These are phyloP conservation scores for Zaprionus inermis DNA, from an alignment of 1,140 invertebrate genomes.

Conservation along the genomic window DNA sequence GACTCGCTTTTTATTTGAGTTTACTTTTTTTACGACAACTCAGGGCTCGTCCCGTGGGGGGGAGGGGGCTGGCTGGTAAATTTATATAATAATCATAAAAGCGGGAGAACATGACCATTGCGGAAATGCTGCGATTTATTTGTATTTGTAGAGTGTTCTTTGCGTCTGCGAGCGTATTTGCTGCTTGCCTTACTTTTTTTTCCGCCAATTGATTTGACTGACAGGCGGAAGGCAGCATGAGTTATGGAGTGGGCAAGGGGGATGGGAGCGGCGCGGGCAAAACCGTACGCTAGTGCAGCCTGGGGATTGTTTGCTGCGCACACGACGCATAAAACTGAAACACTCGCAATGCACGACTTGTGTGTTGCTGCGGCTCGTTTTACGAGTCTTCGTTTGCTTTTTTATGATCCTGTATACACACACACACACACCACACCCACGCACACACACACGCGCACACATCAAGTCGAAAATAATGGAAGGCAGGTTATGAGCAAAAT, in stretches of 20 bases:
- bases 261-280: not conserved
- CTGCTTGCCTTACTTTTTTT: slow-evolving; percentile 54
- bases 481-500: not conserved
- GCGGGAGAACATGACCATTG: slow-evolving; percentile 71
- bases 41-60: slow-evolving; percentile 29
- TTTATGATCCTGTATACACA: slow-evolving; percentile 52
- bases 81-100: slow-evolving; percentile 82
- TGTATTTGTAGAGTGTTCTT: slow-evolving; percentile 67
- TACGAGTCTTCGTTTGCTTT: slow-evolving; percentile 48
- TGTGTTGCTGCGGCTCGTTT: slow-evolving; percentile 54
- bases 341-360: slow-evolving; percentile 54
- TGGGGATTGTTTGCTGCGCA: slow-evolving; percentile 58
- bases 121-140: slow-evolving; percentile 79
- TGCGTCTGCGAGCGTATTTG: slow-evolving; percentile 31
- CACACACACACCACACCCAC: not conserved
- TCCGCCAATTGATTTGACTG: slow-evolving; percentile 78
- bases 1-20: slow-evolving; percentile 67
- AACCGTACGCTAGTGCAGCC: not conserved
- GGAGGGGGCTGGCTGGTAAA: slow-evolving; percentile 34
- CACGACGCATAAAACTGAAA: slow-evolving; percentile 69
- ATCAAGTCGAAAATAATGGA: slow-evolving; percentile 28
- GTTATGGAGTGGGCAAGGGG: not conserved
- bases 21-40: slow-evolving; percentile 61
- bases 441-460: not conserved
- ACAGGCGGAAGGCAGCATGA: slow-evolving; percentile 21